Evolutionary conservation across 2,113 vertebrate species (phyloP).

Genomic region (Suricata suricatta): DNA sequence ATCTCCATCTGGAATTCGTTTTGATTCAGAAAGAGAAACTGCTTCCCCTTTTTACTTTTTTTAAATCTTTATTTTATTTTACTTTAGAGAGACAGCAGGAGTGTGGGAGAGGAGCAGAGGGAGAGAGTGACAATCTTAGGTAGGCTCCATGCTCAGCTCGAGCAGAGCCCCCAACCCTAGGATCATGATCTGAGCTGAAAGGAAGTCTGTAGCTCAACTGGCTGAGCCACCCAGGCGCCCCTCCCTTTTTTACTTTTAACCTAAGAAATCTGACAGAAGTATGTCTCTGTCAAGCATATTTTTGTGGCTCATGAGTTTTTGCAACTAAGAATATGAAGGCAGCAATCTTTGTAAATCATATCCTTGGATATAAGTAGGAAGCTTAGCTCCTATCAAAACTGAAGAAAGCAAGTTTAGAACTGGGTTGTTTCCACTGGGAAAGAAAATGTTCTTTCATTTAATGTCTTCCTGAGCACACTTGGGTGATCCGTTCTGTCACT

Average conservation of each 20-base stretch:
- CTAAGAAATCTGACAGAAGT: background rate
- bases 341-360: background rate
- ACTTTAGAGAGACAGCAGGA: too few species aligned
- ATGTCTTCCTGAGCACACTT: background rate
- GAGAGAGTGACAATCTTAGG: too few species aligned
- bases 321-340: background rate
- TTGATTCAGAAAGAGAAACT: background rate
- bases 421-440: background rate
- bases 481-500: background rate
- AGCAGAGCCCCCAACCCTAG: too few species aligned
- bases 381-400: background rate
- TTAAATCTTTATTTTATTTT: background rate
- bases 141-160: too few species aligned
- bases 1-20: background rate
- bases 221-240: too few species aligned
- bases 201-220: too few species aligned
- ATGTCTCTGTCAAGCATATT: background rate
- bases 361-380: background rate
- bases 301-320: background rate
- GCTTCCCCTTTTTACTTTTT: background rate
- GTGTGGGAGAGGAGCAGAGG: too few species aligned
- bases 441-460: background rate
- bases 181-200: too few species aligned
- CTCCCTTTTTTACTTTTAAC: background rate
- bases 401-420: constrained; percentile 7